phyloP scores from a whole-genome alignment of 2,113 vertebrate species.

The Colossoma macropomum region DNA sequence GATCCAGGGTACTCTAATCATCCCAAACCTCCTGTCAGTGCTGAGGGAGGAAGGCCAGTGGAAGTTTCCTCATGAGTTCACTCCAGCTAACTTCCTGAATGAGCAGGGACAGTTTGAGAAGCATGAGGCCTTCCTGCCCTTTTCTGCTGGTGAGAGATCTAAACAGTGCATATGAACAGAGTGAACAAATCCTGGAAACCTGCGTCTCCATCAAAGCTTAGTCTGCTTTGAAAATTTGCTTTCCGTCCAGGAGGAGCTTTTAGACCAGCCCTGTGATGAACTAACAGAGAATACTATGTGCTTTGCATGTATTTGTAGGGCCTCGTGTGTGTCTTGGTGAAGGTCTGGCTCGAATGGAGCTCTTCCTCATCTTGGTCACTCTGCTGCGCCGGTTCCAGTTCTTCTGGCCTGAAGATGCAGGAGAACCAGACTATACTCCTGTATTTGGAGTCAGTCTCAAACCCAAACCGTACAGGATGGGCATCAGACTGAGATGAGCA shows the following conservation, averaged over 20 bases:
- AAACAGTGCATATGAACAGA: too few species aligned
- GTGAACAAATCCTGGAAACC: too few species aligned
- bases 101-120: conserved; percentile 48
- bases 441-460: conserved; percentile 46
- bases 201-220: too few species aligned
- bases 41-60: conserved; percentile 30
- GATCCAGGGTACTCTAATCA: conserved; percentile 37
- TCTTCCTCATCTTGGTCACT: conserved; percentile 39
- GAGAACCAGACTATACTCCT: conserved; percentile 52
- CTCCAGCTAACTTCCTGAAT: conserved; percentile 48
- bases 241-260: too few species aligned
- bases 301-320: conserved; percentile 24
- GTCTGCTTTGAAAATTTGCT: too few species aligned
- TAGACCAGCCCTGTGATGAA: background rate
- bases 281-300: background rate
- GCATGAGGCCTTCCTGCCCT: conserved; percentile 48
- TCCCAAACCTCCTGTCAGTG: conserved; percentile 31
- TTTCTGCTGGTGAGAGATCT: conserved; percentile 45
- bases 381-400: conserved; percentile 57
- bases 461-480: conserved; percentile 57
- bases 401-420: conserved; percentile 54
- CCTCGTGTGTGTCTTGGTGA: conserved; percentile 52
- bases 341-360: conserved; percentile 53
- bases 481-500: conserved; percentile 41
- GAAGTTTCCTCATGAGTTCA: conserved; percentile 29